Percentiles rank a stretch among this genome's conserved stretches.
Evolutionary conservation across 53 echinoderm and acorn worm genomes (phyloP).

Genomic region (Mesocentrotus franciscanus): DNA sequence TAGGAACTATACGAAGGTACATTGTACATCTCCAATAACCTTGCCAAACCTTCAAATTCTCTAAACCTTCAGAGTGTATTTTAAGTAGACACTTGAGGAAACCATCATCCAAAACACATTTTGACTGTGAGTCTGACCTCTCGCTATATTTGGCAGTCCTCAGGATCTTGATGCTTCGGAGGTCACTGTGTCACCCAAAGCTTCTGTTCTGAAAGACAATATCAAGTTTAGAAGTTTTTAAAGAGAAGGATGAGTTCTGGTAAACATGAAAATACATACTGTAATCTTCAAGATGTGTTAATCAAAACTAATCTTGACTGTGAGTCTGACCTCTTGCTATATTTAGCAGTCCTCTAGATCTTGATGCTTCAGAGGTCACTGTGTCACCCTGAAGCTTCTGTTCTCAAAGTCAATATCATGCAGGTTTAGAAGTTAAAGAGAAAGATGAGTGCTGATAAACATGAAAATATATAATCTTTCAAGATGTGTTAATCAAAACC

Average conservation of each 20-base stretch:
- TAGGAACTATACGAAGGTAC: neutral
- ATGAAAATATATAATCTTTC: too few species aligned
- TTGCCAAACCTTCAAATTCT: conserved; percentile 30
- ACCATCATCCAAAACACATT: conserved; percentile 41
- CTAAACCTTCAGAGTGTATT: conserved; percentile 27
- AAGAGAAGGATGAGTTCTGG: too few species aligned
- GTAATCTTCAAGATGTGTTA: too few species aligned
- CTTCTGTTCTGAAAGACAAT: too few species aligned
- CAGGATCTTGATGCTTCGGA: neutral
- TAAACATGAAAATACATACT: too few species aligned
- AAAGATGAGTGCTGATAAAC: neutral
- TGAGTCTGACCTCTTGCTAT: conserved; percentile 7
- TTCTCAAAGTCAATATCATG: neutral
- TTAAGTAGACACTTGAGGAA: conserved; percentile 37
- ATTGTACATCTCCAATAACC: neutral
- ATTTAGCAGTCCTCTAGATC: neutral
- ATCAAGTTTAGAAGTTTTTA: too few species aligned
- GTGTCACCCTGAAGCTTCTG: conserved; percentile 14
- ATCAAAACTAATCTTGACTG: too few species aligned
- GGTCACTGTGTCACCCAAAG: too few species aligned
- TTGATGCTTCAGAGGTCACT: neutral
- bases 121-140: neutral
- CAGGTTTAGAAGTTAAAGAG: neutral
- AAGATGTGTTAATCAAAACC: too few species aligned
- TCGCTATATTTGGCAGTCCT: conserved; percentile 11